A percentile compares a stretch with the other conserved stretches of the same genome.
Evolutionary conservation across 1,140 invertebrate genomes (phyloP).

Genomic region (Ptiloglossa arizonensis): DNA sequence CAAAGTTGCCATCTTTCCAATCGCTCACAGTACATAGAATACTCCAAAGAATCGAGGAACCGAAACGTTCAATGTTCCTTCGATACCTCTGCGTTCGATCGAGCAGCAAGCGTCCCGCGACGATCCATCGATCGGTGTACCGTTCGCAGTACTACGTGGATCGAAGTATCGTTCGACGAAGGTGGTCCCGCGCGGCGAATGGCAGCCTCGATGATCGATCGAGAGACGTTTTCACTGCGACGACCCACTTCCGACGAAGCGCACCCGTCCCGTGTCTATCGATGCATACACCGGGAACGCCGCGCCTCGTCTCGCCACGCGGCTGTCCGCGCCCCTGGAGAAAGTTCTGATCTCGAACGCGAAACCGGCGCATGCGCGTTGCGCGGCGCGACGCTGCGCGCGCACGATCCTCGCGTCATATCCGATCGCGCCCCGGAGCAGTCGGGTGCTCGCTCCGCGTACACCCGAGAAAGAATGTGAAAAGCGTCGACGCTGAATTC

Average conservation of each 20-base stretch:
- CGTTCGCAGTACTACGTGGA: no score
- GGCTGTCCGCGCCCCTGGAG: no score
- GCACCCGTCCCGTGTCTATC: slow-evolving; percentile 12
- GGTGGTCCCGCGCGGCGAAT: background rate
- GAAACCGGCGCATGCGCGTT: no score
- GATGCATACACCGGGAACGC: slow-evolving; percentile 1
- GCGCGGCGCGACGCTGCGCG: slow-evolving; percentile 32
- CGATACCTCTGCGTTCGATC: no score
- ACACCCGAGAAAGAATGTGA: slow-evolving; percentile 37
- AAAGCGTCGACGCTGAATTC: slow-evolving; percentile 32
- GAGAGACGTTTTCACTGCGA: slow-evolving; percentile 53
- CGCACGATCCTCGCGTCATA: slow-evolving; percentile 48
- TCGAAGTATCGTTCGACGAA: background rate
- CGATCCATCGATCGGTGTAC: no score
- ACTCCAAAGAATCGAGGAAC: no score
- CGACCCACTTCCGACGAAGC: slow-evolving; percentile 46
- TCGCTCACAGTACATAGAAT: no score
- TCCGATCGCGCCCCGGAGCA: slow-evolving; percentile 11
- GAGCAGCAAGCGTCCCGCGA: no score
- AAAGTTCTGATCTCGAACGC: slow-evolving; percentile 59
- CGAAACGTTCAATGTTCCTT: no score
- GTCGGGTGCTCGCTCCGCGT: background rate
- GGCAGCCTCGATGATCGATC: slow-evolving; percentile 43
- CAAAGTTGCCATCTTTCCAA: no score
- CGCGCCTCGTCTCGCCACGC: no score